Conservation (phyloP, 2,797 vertebrate species). For the Gobio occitaniae region DNA sequence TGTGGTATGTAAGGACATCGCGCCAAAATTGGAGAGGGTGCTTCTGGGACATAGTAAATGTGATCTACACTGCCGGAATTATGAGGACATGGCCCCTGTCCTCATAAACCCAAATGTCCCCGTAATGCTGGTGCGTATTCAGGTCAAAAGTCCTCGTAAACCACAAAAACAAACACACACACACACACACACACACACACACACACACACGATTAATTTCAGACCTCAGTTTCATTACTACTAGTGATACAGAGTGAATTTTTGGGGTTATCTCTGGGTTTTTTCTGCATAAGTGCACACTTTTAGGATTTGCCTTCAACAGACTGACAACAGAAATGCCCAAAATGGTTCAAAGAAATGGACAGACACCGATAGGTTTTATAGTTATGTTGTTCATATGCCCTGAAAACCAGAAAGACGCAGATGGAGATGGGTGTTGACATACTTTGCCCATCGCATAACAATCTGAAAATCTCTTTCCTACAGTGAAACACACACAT, state of each 20-base stretch:
- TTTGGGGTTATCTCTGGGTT: neutral
- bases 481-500: neutral
- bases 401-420: conserved; percentile 9
- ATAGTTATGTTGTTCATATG: neutral
- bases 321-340: conserved; percentile 1
- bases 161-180: no score
- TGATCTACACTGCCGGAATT: no score
- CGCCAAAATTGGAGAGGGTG: no score
- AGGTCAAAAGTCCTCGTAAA: no score
- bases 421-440: conserved; percentile 24
- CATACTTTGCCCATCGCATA: neutral
- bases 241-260: neutral
- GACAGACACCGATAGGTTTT: conserved; percentile 9
- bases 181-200: no score
- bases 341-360: neutral
- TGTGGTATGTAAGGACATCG: no score
- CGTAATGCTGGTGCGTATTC: no score
- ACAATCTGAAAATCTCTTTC: neutral
- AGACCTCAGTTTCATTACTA: neutral
- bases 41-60: no score
- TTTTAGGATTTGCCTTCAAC: neutral
- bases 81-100: no score
- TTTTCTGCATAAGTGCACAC: neutral
- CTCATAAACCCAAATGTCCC: no score
- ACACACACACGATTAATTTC: neutral